Base-by-base conservation (phyloP, 2,113 vertebrate genomes). In the Scytalopus superciliaris region DNA sequence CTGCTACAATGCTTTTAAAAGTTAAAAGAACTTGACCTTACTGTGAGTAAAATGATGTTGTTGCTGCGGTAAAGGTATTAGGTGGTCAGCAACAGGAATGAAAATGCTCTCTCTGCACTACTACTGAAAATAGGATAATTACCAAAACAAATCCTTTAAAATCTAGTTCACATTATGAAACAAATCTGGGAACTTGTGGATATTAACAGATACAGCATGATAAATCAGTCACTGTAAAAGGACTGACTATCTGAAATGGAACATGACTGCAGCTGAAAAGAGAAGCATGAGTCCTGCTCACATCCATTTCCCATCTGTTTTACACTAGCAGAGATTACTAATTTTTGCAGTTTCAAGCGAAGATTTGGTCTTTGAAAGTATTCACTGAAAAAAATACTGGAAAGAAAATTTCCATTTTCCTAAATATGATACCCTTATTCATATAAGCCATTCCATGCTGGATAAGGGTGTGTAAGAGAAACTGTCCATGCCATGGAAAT, bases 301-400 rank as follows among this genome's bases (percentile, higher is more conserved):
- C 33, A 50, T 81, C 47, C 25, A 66, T 80, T 94, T 84, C 60
- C 68, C 73, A 72, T 80, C 83, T 89, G 30, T 77, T 94, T 94
- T 21, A 77, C 85, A 56, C n/a, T 83, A 92, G 69, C 66, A 55
- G 78, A 91, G 80, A 27, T 15, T 40, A 70, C 62, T 55, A 4
- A 39, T 94, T 74, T 80, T 81, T 92, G 87, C 28, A 53, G 40
- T 74, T 70, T 77, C 60, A 80, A 69, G 42, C 35, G 75, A 92
- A 94, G 70, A 80, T 13, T 18, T 87, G 33, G 14, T 86, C 72
- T 97, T 95, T 93, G 74, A 85, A 96, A 81, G 31, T 44, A 63
- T 83, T 93, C 66, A 40, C 19, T 52, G 69, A 86, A 66, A 80
- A 84, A 94, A 66, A 74, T 31, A 78, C 37, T 42, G 81, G 60